phyloP scores from a whole-genome alignment of 2,113 vertebrate species.

The Zapus hudsonius region DNA sequence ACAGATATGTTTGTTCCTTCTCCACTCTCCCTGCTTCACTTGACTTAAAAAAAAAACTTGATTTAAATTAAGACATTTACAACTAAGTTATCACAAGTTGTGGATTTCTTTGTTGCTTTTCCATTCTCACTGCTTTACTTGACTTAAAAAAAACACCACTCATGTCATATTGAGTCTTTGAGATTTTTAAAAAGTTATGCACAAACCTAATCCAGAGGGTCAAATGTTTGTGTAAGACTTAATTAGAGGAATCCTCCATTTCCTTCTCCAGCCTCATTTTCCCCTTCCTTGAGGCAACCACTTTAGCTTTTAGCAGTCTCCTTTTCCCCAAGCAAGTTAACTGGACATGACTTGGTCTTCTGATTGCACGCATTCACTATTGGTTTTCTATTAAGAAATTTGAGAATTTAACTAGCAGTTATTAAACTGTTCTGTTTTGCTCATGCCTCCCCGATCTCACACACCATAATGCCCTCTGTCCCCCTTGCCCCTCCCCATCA shows the following conservation, averaged over 20 bases:
- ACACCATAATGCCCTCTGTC: background rate
- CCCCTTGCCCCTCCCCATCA: background rate
- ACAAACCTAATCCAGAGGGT: background rate
- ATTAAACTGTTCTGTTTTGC: background rate
- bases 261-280: background rate
- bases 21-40: background rate
- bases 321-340: constrained; percentile 39
- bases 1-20: background rate
- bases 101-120: background rate
- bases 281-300: background rate
- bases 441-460: background rate
- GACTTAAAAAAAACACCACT: constrained; percentile 18
- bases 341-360: constrained; percentile 40
- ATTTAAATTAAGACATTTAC: no score
- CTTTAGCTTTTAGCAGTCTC: constrained; percentile 37
- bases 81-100: background rate
- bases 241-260: background rate
- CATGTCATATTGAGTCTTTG: constrained; percentile 18
- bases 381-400: constrained; percentile 6
- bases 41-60: constrained; percentile 25
- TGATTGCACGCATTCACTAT: constrained; percentile 25
- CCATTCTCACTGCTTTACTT: background rate
- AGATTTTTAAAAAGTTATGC: background rate
- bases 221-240: background rate
- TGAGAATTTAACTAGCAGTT: constrained; percentile 20